Base-by-base conservation (phyloP, 1,140 invertebrate genomes). In the Mamestra configurata region DNA sequence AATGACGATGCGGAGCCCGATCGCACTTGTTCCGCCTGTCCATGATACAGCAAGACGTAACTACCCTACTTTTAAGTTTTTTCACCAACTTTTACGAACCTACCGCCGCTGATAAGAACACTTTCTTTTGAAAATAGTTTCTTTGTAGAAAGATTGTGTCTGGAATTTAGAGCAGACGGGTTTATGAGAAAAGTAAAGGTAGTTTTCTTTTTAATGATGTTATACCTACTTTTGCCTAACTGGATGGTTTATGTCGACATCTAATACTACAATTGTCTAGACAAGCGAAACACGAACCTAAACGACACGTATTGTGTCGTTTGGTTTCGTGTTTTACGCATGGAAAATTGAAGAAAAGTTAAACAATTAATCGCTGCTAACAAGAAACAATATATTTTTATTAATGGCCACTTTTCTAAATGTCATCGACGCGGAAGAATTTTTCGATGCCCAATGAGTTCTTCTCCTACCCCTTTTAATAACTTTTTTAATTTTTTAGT, bases 51-150 rank as follows among this genome's bases (percentile, higher is more conserved):
- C 43, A 13, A 46, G 40, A 22, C 13, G 4, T 68, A 40, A 40
- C 4, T 70, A 49, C 61, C 37, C 61, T 43, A 46, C 18, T 49
- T 70, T 18, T 15, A 10, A 24, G 24, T n/a, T 49, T 49, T 49
- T 24, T 27, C 13, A 13, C 22, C 10, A 70, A 43, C n/a, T 70
- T 70, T 51, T 13, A 49, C 24, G 18, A n/a, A n/a, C n/a, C n/a
- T 43, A 10, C 64, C 7, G 27, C 43, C 15, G 22, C 22, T 49
- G 66, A 70, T 51, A 70, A 70, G 43, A 66, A 43, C 43, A 70
- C 66, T 51, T 70, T 70, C 66, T 70, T 70, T 70, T 51, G 20
- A 70, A 70, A 51, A 70, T 51, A 49, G 66, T 70, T 70, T 70
- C 43, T 43, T 66, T 13, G 10, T 24, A 43, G 20, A 43, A 66